Evolutionary conservation across 2,797 vertebrate genomes (phyloP).

Genomic region (Urosaurus nigricauda): DNA sequence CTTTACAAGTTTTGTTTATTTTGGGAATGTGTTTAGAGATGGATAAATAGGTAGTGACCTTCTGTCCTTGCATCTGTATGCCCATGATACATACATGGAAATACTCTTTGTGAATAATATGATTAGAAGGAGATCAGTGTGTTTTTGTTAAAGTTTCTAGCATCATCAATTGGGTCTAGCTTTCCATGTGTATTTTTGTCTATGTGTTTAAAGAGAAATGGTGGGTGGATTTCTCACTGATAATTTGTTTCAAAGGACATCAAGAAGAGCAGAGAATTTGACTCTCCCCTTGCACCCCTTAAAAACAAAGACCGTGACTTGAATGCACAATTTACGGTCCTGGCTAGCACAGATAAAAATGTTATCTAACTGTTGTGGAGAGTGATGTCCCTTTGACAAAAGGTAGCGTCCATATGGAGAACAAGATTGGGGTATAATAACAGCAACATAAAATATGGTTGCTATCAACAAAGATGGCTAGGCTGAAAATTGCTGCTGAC

Average conservation of each 20-base stretch:
- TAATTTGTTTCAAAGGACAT: neutral
- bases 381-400: constrained; percentile 4
- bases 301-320: neutral
- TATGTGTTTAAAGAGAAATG: neutral
- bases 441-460: neutral
- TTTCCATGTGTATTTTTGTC: neutral
- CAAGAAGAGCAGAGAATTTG: constrained; percentile 34
- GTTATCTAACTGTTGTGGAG: constrained; percentile 1
- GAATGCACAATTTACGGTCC: neutral
- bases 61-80: neutral
- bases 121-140: neutral
- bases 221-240: neutral
- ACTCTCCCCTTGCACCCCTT: fast-evolving
- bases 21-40: neutral
- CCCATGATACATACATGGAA: too few relatives aligned
- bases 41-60: neutral
- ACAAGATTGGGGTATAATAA: neutral
- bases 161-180: neutral
- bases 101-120: neutral
- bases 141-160: neutral
- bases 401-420: constrained; percentile 6
- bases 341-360: constrained; percentile 6
- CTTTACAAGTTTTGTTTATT: constrained; percentile 15
- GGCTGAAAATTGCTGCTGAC: neutral
- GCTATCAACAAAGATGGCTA: neutral